These are phyloP conservation scores for Ctena decussata DNA, from an alignment of 2,888 invertebrate genomes.

Conservation along the genomic window DNA sequence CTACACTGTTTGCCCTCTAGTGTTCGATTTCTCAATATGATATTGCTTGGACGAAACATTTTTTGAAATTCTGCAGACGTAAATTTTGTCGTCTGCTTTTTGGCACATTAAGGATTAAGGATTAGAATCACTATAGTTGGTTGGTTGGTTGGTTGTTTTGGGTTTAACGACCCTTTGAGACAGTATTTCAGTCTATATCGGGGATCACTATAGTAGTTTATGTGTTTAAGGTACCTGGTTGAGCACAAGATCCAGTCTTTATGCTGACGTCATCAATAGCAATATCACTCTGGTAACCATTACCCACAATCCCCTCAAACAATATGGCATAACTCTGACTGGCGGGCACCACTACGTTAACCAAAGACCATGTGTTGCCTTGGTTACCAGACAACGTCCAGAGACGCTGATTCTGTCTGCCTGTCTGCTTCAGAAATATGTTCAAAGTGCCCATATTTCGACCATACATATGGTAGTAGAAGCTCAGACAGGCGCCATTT, in stretches of 20 bases:
- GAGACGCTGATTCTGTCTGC: conserved; percentile 36
- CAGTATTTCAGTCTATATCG: too few species aligned
- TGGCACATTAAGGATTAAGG: too few species aligned
- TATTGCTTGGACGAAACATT: too few species aligned
- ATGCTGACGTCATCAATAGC: conserved; percentile 83
- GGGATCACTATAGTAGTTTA: too few species aligned
- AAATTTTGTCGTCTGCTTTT: too few species aligned
- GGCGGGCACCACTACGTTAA: conserved; percentile 65
- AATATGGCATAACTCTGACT: conserved; percentile 70
- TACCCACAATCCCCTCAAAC: conserved; percentile 81
- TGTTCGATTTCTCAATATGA: too few species aligned
- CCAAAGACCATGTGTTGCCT: conserved; percentile 74
- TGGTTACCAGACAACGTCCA: conserved; percentile 74
- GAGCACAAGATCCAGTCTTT: conserved; percentile 71
- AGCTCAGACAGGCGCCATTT: conserved; percentile 77
- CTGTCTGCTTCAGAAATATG: conserved; percentile 64
- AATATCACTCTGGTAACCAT: conserved; percentile 76
- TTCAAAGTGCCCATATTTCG: conserved; percentile 77
- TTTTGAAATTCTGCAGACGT: too few species aligned
- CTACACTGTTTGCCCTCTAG: too few species aligned
- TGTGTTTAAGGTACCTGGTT: conserved; percentile 76
- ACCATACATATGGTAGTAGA: conserved; percentile 85
- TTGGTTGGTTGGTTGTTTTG: too few species aligned
- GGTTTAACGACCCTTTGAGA: too few species aligned
- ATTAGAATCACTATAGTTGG: too few species aligned